phyloP scores from a whole-genome alignment of 2,797 vertebrate genomes.

The Epinephelus awoara region DNA sequence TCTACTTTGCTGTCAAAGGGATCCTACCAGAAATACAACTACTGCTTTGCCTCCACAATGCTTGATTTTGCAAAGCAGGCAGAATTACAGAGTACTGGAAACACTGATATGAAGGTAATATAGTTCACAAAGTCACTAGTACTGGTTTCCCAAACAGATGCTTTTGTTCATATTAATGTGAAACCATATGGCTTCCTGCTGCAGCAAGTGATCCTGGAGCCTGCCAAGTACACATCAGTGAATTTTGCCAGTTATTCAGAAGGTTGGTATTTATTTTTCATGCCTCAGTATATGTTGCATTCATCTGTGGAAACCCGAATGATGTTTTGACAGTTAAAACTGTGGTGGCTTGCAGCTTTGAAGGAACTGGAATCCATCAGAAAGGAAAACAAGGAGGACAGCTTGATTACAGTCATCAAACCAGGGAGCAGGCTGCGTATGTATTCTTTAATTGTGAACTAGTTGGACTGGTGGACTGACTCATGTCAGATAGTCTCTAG shows the following conservation, averaged over 20 bases:
- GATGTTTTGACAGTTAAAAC: neutral
- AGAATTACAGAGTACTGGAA: constrained; percentile 18
- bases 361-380: constrained; percentile 57
- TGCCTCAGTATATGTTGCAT: neutral
- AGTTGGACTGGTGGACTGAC: neutral
- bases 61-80: constrained; percentile 57
- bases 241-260: constrained; percentile 43
- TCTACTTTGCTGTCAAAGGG: constrained; percentile 56
- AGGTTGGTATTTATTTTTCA: constrained; percentile 58
- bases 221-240: constrained; percentile 42
- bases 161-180: neutral
- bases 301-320: neutral
- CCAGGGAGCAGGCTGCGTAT: constrained; percentile 66
- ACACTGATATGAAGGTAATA: constrained; percentile 62
- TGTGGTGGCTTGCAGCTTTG: constrained; percentile 59
- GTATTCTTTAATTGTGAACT: constrained; percentile 7
- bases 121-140: neutral
- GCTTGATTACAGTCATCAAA: constrained; percentile 42
- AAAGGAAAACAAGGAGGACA: constrained; percentile 29
- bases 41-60: neutral
- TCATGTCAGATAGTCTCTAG: no score
- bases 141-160: neutral
- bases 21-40: neutral
- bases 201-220: constrained; percentile 69
- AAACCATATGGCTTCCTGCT: constrained; percentile 26